These are phyloP conservation scores for Neostethus bicornis DNA, from an alignment of 2,797 vertebrate species.

Conservation along the genomic window DNA sequence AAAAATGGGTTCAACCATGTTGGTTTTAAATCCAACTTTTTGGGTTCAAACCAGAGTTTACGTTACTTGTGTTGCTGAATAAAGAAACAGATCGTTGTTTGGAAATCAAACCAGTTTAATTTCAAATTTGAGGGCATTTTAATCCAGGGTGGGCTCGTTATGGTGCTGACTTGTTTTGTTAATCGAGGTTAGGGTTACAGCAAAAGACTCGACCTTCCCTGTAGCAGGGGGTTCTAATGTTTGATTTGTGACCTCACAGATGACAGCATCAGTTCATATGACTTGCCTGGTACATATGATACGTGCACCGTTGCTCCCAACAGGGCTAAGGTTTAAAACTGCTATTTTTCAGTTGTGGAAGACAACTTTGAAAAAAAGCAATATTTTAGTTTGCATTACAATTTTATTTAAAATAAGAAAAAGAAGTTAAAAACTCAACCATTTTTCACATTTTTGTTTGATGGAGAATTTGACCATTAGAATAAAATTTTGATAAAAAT, in stretches of 20 bases:
- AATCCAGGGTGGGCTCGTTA: not conserved
- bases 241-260: conserved; percentile 4
- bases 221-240: not conserved
- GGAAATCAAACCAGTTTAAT: not conserved
- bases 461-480: no score
- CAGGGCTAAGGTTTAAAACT: not conserved
- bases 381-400: not conserved
- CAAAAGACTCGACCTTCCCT: not conserved
- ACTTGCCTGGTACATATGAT: not conserved
- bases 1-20: conserved; percentile 1
- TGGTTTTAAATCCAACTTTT: not conserved
- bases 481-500: no score
- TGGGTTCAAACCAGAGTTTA: not conserved
- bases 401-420: not conserved
- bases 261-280: not conserved
- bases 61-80: no score
- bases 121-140: not conserved
- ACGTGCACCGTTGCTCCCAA: not conserved
- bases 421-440: not conserved
- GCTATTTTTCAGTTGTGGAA: not conserved
- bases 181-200: not conserved
- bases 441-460: no score
- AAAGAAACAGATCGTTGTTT: not conserved
- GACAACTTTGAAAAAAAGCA: no score
- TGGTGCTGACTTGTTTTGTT: not conserved